Evolutionary conservation across 2,113 vertebrate genomes (phyloP).

Genomic region (Microcebus tavaratra): DNA sequence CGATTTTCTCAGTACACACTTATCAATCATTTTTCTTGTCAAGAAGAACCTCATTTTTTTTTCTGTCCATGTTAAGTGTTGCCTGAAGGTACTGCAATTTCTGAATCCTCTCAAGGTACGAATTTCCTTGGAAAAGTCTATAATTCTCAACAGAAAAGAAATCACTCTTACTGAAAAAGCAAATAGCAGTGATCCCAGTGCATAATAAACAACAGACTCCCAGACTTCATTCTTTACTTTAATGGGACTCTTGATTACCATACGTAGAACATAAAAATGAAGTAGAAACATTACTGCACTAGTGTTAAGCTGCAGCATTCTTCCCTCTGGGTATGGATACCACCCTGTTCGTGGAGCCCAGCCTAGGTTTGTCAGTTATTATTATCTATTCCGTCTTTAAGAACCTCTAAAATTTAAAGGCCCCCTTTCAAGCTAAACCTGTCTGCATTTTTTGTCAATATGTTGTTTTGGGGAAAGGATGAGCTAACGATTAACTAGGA

Average conservation of each 20-base stretch:
- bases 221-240: constrained; percentile 63
- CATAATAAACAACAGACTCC: constrained; percentile 64
- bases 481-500: not conserved
- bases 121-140: constrained; percentile 64
- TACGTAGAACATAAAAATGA: constrained; percentile 25
- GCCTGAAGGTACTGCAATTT: constrained; percentile 56
- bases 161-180: constrained; percentile 36
- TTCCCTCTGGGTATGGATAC: not conserved
- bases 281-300: not conserved
- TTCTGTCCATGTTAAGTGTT: constrained; percentile 14
- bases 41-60: not conserved
- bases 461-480: not conserved
- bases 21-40: constrained; percentile 65
- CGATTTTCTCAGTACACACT: constrained; percentile 20
- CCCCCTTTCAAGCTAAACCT: not conserved
- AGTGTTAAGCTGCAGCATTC: not conserved
- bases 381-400: not conserved
- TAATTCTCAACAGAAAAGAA: constrained; percentile 63
- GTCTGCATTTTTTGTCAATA: not conserved
- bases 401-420: not conserved
- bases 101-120: constrained; percentile 60
- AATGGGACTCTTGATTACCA: constrained; percentile 65
- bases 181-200: constrained; percentile 45
- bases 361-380: not conserved
- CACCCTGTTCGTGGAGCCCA: not conserved